Evolutionary conservation across 2,888 invertebrate genomes (phyloP).

Genomic region (Mycalesis mineus): DNA sequence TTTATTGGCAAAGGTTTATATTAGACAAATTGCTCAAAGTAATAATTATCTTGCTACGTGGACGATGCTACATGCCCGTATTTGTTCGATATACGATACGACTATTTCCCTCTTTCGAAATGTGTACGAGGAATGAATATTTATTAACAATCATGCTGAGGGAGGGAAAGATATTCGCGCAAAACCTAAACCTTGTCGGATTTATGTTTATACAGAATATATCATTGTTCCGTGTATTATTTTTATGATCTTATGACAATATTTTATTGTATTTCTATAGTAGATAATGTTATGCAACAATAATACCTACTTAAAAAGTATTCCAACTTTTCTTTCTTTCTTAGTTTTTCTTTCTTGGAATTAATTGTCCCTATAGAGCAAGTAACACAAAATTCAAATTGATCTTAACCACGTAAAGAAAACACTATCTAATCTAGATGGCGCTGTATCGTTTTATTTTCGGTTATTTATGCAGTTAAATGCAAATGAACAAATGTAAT

Average conservation of each 20-base stretch:
- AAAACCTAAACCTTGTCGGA: constrained; percentile 1
- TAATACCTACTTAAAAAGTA: too few species aligned
- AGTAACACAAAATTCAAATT: too few species aligned
- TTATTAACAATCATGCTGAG: constrained; percentile 5
- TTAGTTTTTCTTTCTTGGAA: too few species aligned
- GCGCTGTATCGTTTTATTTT: too few species aligned
- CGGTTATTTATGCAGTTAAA: too few species aligned
- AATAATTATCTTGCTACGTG: not conserved
- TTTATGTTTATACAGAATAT: not conserved
- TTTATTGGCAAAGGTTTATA: not conserved
- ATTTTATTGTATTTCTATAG: too few species aligned
- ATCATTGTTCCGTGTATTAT: not conserved
- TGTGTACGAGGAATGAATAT: constrained; percentile 7
- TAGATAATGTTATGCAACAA: too few species aligned
- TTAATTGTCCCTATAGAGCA: too few species aligned
- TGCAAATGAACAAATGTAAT: too few species aligned
- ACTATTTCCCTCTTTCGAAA: not conserved
- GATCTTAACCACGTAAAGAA: too few species aligned
- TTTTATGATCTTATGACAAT: not conserved
- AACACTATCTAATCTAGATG: too few species aligned
- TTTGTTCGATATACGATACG: not conserved
- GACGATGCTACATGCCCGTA: not conserved
- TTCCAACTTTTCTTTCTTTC: too few species aligned
- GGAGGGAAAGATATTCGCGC: not conserved
- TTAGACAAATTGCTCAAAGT: not conserved